Percentiles rank a stretch among this genome's conserved stretches.
Conservation (phyloP, 2,888 invertebrate species). For the Drosophila percnosoma region DNA sequence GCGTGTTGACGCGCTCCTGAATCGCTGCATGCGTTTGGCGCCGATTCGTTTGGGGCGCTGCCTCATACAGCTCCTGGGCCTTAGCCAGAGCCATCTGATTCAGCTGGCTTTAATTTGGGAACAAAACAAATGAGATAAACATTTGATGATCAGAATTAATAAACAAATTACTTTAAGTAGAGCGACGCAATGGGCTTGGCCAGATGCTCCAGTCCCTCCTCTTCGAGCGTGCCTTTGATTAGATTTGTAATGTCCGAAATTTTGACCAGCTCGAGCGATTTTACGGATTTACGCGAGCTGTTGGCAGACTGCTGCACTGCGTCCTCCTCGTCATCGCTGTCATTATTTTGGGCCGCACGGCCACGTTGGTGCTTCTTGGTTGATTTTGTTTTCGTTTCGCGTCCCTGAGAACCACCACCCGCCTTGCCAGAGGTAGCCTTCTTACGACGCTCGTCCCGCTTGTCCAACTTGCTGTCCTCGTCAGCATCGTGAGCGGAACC, state of each 20-base stretch:
- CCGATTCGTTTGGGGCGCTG: slow-evolving; percentile 89
- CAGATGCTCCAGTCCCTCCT: slow-evolving; percentile 91
- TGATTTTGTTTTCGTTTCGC: slow-evolving; percentile 97
- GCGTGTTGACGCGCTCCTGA: slow-evolving; percentile 92
- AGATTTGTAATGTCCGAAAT: slow-evolving; percentile 89
- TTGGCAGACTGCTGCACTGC: slow-evolving; percentile 75
- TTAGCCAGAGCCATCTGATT: slow-evolving; percentile 89
- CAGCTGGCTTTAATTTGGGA: slow-evolving; percentile 85
- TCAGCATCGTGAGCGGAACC: slow-evolving; percentile 75
- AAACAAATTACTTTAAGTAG: slow-evolving; percentile 87
- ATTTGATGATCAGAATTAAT: not conserved
- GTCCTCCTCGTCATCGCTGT: slow-evolving; percentile 90
- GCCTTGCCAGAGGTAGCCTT: slow-evolving; percentile 94
- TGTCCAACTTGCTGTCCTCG: slow-evolving; percentile 86
- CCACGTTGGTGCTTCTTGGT: slow-evolving; percentile 91
- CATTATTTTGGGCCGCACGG: slow-evolving; percentile 84
- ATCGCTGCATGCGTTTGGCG: slow-evolving; percentile 92
- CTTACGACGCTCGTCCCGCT: slow-evolving; percentile 94
- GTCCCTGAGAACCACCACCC: slow-evolving; percentile 96
- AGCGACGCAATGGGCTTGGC: slow-evolving; percentile 89
- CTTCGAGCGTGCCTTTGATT: slow-evolving; percentile 87
- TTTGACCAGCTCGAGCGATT: slow-evolving; percentile 88
- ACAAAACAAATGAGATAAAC: not conserved
- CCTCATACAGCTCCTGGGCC: slow-evolving; percentile 91
- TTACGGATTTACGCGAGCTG: slow-evolving; percentile 78